Base-by-base conservation (phyloP, 2,113 vertebrate species). In the Oceanodroma tethys region DNA sequence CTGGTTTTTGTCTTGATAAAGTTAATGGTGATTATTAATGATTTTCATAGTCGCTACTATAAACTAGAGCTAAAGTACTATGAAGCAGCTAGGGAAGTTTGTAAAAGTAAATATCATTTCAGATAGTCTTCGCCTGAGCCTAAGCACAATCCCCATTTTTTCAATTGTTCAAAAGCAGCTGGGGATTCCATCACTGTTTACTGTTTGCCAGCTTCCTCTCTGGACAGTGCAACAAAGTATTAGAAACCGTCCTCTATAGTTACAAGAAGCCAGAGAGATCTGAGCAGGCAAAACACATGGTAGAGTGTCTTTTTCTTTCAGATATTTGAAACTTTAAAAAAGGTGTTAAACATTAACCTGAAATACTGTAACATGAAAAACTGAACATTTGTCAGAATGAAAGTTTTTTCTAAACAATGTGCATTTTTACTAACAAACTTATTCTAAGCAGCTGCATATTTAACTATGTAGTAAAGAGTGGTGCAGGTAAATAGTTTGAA, bases 281-380 rank as follows among this genome's bases (percentile, higher is more conserved):
- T 55, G 70, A 79, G 52, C 55, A 73, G 48, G 12, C 23, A 70
- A 68, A 91, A 43, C 32, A 29, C 22, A 4, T 4, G 5, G 8
- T 36, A 19, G 32, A 43, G 26, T 40, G 30, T 21, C 19, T 50
- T 74, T 50, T 92, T 62, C 36, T 17, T 66, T 78, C 14, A 34
- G 14, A 38, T 42, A 32, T 59, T 21, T 59, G 21, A 58, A 36
- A 36, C 36, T 73, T 86, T 22, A 29, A 62, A 72, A 72, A 40
- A 11, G 3, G 2, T 62, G 55, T 85, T 38, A 71, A 78, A 36
- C 8, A 55, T 42, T 14, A 53, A 45, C 10, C 18, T 67, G 86
- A 71, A 74, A 27, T 71, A 32, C 4, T 38, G 15, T 13, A 73
- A 21, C 0, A 0, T 12, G 60, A 19, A 52, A 87, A 56, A 5